phyloP scores from a whole-genome alignment of 2,797 vertebrate species.

The Jordanella pulchra region DNA sequence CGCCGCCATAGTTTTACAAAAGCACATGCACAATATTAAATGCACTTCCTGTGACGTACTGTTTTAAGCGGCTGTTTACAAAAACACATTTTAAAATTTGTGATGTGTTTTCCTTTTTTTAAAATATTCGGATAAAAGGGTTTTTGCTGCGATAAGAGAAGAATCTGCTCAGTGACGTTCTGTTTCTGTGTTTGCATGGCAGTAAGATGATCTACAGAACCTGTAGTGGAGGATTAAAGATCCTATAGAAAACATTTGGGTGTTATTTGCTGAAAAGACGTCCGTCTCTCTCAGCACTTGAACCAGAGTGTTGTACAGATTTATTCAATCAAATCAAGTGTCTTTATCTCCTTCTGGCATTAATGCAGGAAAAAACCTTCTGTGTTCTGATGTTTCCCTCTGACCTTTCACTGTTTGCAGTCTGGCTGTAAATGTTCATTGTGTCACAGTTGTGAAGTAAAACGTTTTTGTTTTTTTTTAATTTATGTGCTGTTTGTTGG shows the following conservation, averaged over 20 bases:
- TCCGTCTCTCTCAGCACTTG: background rate
- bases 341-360: conserved; percentile 26
- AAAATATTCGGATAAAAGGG: background rate
- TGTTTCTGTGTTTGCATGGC: conserved; percentile 20
- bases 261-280: background rate
- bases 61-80: conserved; percentile 48
- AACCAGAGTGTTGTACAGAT: background rate
- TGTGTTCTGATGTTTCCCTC: background rate
- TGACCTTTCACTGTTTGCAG: conserved; percentile 22
- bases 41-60: conserved; percentile 44
- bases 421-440: conserved; percentile 24
- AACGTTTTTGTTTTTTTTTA: conserved; percentile 12
- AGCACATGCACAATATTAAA: conserved; percentile 39
- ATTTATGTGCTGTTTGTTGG: background rate
- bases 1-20: conserved; percentile 16
- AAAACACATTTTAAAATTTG: conserved; percentile 14
- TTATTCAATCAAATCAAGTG: conserved; percentile 5
- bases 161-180: conserved; percentile 2
- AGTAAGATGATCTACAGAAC: conserved; percentile 1
- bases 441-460: conserved; percentile 48
- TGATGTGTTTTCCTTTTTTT: conserved; percentile 21
- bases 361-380: background rate
- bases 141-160: conserved; percentile 18
- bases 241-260: background rate
- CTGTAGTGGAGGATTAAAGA: conserved; percentile 10